phyloP scores from a whole-genome alignment of 2,113 vertebrate genomes.

The Pituophis catenifer region DNA sequence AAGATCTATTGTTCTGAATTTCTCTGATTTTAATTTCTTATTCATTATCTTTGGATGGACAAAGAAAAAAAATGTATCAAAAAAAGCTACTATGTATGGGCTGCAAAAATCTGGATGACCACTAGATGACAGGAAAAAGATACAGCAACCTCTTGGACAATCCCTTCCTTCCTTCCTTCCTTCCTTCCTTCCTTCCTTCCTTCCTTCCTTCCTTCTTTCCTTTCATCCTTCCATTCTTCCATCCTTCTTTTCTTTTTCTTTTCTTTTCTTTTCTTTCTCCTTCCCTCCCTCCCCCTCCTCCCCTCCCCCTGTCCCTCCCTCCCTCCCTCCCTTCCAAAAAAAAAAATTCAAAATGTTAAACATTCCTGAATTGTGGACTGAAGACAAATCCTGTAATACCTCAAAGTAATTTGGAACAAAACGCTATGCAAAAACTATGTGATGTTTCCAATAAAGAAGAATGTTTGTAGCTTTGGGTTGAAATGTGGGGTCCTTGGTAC shows the following conservation, averaged over 20 bases:
- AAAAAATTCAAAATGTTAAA: not conserved
- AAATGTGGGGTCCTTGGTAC: too few relatives aligned
- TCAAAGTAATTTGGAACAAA: not conserved
- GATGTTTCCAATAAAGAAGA: too few relatives aligned
- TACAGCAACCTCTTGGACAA: not conserved
- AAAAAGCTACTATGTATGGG: not conserved
- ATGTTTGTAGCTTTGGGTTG: too few relatives aligned
- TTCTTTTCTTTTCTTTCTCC: too few relatives aligned
- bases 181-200: not conserved
- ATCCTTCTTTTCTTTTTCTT: too few relatives aligned
- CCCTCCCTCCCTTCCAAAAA: too few relatives aligned
- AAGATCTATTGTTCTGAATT: not conserved
- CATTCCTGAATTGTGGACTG: not conserved
- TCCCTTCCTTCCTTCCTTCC: not conserved
- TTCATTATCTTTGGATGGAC: not conserved
- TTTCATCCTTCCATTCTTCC: too few relatives aligned
- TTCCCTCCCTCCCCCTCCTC: too few relatives aligned
- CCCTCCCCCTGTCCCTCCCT: too few relatives aligned
- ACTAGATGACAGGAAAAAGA: not conserved
- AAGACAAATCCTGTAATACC: not conserved
- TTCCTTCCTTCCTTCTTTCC: too few relatives aligned
- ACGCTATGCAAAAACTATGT: not conserved
- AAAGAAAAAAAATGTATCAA: not conserved
- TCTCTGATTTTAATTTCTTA: not conserved
- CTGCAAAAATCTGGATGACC: not conserved